Evolutionary conservation across 2,888 invertebrate species (phyloP), one percentile per base, ranked within the genome.

Genomic region (Cosmia trapezina): DNA sequence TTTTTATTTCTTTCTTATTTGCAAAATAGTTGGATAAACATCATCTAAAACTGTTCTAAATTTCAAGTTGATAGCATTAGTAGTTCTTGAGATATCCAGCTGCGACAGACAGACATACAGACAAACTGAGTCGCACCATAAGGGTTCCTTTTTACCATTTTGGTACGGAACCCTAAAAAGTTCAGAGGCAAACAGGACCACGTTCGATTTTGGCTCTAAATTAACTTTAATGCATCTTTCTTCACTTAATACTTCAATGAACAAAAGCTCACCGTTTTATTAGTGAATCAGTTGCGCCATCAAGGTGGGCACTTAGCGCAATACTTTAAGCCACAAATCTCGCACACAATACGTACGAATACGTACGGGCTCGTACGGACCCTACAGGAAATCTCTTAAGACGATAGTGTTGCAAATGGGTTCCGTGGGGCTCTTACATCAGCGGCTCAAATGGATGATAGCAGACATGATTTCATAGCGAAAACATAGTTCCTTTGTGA

Each of bases 391-490:
- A 83, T 87, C 87, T 87, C 88, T 88, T 88, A 86, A 89, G 88
- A 86, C 84, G 86, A 90, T 88, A 87, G 85, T 84, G 87, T 87
- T 88, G 86, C 85, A 88, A 90, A 89, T 89, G 86, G 87, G 75
- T 75, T 70, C 33, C 22, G 74, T 81, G 61, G 56, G 85, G 87
- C 88, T 70, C 76, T 11, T 14, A 70, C 73, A 72, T 1, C 7
- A 67, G 83, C 83, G 83, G 41, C 8, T 41, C 6, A 41, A 0
- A 41, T 41, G 41, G 41, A 8, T 41, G 41, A 41, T 8, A 8
- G 41, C 8, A 41, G 41, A 41, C 41, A 41, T 8, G 41, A 41
- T 41, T 41, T 41, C 41, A 8, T 41, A 41, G 41, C 41, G 41
- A 41, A 41, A 41, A 41, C 6, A 37, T 6, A 37, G 37, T 4